phyloP scores from a whole-genome alignment of 2,888 invertebrate species.

The Mimas tiliae region DNA sequence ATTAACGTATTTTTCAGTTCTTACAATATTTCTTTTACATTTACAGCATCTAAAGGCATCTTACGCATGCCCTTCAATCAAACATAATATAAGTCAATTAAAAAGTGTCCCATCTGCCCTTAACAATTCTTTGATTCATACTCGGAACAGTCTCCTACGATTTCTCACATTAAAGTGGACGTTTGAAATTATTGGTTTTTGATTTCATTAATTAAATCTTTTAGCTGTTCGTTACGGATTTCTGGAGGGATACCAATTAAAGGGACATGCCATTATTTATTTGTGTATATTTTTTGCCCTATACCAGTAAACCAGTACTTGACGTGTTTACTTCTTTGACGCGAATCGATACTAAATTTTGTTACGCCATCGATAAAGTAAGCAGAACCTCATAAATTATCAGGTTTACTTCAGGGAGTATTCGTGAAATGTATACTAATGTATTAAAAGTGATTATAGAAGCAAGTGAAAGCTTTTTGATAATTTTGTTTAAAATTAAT shows the following conservation, averaged over 20 bases:
- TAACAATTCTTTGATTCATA: conserved; percentile 46
- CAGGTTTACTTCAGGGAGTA: background rate
- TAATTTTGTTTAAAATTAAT: too few species aligned
- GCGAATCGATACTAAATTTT: conserved; percentile 12
- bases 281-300: conserved; percentile 22
- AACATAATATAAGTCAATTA: background rate
- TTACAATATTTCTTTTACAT: too few species aligned
- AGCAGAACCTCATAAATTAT: conserved; percentile 1
- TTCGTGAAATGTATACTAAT: background rate
- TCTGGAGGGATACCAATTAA: conserved; percentile 28
- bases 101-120: conserved; percentile 10
- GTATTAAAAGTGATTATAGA: background rate
- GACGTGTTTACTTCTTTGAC: conserved; percentile 18
- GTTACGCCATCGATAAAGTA: conserved; percentile 27
- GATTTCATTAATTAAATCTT: conserved; percentile 64
- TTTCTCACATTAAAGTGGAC: conserved; percentile 66
- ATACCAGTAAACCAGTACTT: conserved; percentile 1
- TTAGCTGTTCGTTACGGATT: conserved; percentile 39
- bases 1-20: too few species aligned
- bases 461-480: background rate
- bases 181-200: conserved; percentile 62
- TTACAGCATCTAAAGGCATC: too few species aligned
- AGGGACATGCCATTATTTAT: conserved; percentile 15
- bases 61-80: background rate
- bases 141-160: conserved; percentile 50